Conservation (phyloP, 2,888 invertebrate genomes). For the Smittia aterrima region DNA sequence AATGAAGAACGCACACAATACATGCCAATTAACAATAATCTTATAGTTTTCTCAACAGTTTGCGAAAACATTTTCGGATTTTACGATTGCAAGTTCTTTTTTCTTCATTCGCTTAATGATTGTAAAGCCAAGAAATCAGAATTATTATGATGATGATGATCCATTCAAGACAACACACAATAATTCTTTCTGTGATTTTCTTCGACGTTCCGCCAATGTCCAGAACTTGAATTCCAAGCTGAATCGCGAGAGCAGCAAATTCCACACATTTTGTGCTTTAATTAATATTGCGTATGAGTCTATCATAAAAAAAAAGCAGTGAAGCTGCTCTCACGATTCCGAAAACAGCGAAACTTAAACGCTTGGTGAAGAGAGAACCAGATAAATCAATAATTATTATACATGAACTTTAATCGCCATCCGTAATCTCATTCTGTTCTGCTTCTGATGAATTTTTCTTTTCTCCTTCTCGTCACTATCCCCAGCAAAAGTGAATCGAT, state of each 20-base stretch:
- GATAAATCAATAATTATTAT: conserved; percentile 39
- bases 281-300: conserved; percentile 1
- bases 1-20: conserved; percentile 15
- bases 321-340: conserved; percentile 11
- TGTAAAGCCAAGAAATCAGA: not conserved
- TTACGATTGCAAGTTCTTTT: not conserved
- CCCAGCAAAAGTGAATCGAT: not conserved
- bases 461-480: not conserved
- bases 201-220: not conserved
- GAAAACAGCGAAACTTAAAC: not conserved
- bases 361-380: not conserved
- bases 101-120: not conserved
- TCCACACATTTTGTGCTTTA: conserved; percentile 14
- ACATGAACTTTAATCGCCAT: conserved; percentile 29
- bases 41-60: conserved; percentile 14
- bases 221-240: not conserved
- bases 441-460: not conserved
- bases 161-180: conserved; percentile 36
- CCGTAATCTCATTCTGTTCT: conserved; percentile 18
- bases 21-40: conserved; percentile 39
- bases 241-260: not conserved
- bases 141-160: conserved; percentile 31
- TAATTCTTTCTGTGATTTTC: conserved; percentile 10
- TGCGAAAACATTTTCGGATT: too few relatives aligned
- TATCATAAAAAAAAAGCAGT: conserved; percentile 14